These are phyloP conservation scores for Quadroppia sp. DNA, from an alignment of 2,888 invertebrate species.

Conservation along the genomic window DNA sequence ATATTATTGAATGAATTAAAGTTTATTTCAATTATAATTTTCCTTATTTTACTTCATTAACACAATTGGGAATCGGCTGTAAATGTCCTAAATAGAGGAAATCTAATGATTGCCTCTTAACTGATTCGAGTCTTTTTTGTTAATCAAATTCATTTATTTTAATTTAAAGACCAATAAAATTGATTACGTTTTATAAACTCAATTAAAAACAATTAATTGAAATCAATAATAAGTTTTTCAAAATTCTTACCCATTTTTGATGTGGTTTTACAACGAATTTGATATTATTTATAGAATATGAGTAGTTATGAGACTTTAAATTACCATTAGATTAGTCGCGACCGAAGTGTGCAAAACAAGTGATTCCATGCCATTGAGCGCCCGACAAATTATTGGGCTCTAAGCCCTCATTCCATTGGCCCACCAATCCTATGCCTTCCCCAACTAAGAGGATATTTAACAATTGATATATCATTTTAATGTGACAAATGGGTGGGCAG, in stretches of 20 bases:
- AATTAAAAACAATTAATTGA: conserved; percentile 30
- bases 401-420: conserved; percentile 10
- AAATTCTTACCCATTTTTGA: conserved; percentile 26
- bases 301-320: conserved; percentile 1
- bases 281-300: no score
- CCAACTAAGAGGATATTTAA: background rate
- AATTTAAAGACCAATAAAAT: background rate
- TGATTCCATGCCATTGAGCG: conserved; percentile 7
- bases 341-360: conserved; percentile 24
- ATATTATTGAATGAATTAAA: conserved; percentile 12
- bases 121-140: conserved; percentile 27
- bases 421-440: background rate
- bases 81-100: conserved; percentile 32
- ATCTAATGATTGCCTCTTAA: conserved; percentile 34
- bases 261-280: background rate
- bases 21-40: conserved; percentile 33
- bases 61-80: background rate
- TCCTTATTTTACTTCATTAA: conserved; percentile 26
- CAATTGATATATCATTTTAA: background rate
- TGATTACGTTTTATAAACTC: conserved; percentile 4
- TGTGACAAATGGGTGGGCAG: conserved; percentile 21
- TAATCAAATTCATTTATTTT: conserved; percentile 11
- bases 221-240: conserved; percentile 13
- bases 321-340: background rate
- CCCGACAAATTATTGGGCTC: background rate